A percentile compares a stretch with the other conserved stretches of the same genome.
Evolutionary conservation across 2,888 invertebrate species (phyloP).

Genomic region (Sepioteuthis lessoniana): DNA sequence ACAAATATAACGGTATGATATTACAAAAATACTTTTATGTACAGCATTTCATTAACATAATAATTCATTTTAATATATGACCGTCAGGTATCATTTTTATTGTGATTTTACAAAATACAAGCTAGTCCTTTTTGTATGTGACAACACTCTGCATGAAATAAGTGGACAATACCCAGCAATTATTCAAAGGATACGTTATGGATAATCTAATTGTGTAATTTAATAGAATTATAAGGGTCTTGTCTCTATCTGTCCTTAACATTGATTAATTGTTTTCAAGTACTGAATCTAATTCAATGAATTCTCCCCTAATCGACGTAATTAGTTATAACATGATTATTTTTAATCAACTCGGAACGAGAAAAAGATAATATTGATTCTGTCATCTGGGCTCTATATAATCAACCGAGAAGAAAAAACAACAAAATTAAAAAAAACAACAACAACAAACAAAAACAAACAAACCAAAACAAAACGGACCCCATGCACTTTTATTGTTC

Average conservation of each 20-base stretch:
- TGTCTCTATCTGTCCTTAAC: not conserved
- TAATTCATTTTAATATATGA: too few relatives aligned
- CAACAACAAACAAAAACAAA: too few relatives aligned
- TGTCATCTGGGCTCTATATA: not conserved
- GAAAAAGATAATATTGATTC: not conserved
- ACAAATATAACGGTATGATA: too few relatives aligned
- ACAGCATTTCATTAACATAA: too few relatives aligned
- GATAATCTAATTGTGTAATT: not conserved
- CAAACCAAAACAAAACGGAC: too few relatives aligned
- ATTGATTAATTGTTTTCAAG: not conserved
- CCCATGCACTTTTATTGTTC: too few relatives aligned
- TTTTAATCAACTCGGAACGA: too few relatives aligned
- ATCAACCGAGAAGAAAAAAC: not conserved
- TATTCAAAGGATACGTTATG: not conserved
- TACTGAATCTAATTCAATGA: constrained; percentile 7
- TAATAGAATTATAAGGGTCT: not conserved
- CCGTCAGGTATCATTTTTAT: not conserved
- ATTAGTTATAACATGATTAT: not conserved
- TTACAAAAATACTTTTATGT: too few relatives aligned
- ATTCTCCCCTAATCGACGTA: not conserved
- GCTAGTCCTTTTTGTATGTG: not conserved
- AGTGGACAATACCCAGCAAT: not conserved
- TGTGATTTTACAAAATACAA: not conserved
- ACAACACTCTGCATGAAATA: not conserved
- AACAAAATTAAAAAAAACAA: too few relatives aligned